phyloP scores from a whole-genome alignment of 2,888 invertebrate genomes.

The Lysandra coridon region DNA sequence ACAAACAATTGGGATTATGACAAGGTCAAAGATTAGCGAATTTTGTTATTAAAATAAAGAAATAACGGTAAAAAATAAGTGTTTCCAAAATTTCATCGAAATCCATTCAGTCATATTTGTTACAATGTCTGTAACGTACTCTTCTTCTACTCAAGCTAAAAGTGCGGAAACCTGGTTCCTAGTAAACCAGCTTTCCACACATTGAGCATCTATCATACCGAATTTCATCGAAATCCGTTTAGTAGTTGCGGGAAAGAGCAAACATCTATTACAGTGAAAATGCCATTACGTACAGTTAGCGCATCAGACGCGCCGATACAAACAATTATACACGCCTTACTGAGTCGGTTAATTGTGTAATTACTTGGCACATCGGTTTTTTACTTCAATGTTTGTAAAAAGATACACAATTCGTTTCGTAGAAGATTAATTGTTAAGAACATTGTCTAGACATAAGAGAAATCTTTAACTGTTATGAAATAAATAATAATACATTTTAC shows the following conservation, averaged over 20 bases:
- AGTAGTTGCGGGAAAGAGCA: not conserved
- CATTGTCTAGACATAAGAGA: not conserved
- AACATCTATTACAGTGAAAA: not conserved
- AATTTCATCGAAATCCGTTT: not conserved
- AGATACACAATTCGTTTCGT: not conserved
- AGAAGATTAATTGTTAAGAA: not conserved
- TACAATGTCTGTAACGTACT: too few relatives aligned
- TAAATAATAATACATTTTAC: too few relatives aligned
- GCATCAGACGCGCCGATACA: conserved; percentile 20
- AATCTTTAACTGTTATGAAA: too few relatives aligned
- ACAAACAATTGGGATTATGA: not conserved
- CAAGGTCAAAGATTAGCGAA: too few relatives aligned
- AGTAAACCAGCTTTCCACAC: too few relatives aligned
- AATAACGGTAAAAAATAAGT: too few relatives aligned
- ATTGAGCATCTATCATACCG: not conserved
- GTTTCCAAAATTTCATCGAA: too few relatives aligned
- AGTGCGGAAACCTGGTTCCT: too few relatives aligned
- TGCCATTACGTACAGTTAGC: conserved; percentile 1
- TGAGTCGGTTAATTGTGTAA: conserved; percentile 9
- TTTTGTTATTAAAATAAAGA: too few relatives aligned
- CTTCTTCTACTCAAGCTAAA: too few relatives aligned
- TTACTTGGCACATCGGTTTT: conserved; percentile 7
- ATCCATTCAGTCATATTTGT: too few relatives aligned
- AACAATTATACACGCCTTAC: conserved; percentile 13
- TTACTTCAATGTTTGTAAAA: not conserved